Conservation (phyloP, 2,888 invertebrate genomes). For the Eupithecia insigniata region DNA sequence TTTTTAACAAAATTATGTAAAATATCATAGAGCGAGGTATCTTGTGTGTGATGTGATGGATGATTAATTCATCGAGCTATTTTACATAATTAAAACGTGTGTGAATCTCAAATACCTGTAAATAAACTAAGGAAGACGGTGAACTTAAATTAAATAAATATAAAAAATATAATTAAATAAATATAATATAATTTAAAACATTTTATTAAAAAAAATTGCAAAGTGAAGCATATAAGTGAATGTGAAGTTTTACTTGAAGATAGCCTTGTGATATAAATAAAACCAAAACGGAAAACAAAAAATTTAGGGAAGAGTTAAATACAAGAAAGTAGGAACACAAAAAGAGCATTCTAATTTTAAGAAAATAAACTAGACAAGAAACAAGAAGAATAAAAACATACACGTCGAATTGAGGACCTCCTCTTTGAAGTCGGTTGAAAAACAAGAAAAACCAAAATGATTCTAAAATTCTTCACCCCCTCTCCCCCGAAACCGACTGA, state of each 20-base stretch:
- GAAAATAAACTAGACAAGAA: neutral
- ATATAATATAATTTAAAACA: too few relatives aligned
- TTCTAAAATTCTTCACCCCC: conserved; percentile 50
- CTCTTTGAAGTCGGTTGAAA: too few relatives aligned
- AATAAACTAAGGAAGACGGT: neutral
- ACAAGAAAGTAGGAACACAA: neutral
- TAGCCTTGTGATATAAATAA: neutral
- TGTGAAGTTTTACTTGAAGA: neutral
- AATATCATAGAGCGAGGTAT: neutral
- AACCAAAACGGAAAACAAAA: neutral
- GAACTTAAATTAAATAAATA: too few relatives aligned
- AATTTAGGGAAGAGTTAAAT: too few relatives aligned
- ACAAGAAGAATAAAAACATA: neutral
- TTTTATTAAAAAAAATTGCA: neutral
- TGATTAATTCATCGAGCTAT: neutral
- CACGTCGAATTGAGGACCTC: too few relatives aligned
- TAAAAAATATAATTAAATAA: too few relatives aligned
- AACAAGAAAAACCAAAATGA: conserved; percentile 56
- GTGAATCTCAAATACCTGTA: neutral
- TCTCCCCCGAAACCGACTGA: conserved; percentile 55
- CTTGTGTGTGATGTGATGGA: neutral
- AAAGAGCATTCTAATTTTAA: neutral
- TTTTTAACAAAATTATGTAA: neutral
- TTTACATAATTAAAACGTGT: neutral
- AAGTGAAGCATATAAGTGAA: neutral